These are phyloP conservation scores for Lasiommata megera DNA, from an alignment of 2,888 invertebrate genomes.

Conservation along the genomic window DNA sequence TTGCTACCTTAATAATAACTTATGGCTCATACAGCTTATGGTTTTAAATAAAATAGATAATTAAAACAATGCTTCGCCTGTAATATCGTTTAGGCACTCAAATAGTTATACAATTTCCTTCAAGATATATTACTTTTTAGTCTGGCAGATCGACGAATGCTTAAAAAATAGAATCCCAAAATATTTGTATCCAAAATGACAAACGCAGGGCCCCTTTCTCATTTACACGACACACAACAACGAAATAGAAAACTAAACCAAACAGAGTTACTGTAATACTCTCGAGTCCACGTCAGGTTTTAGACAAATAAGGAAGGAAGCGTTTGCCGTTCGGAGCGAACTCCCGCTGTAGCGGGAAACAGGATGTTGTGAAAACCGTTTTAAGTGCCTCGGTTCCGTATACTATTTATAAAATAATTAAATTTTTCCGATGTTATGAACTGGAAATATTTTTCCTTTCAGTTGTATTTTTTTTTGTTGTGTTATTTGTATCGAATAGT, in stretches of 20 bases:
- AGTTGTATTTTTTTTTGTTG: no score
- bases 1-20: no score
- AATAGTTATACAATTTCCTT: no score
- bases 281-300: conserved; percentile 59
- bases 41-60: no score
- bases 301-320: conserved; percentile 70
- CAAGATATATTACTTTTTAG: no score
- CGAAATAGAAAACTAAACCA: conserved; percentile 59
- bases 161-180: conserved; percentile 22
- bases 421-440: no score
- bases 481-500: no score
- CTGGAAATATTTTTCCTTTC: no score
- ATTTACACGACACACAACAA: conserved; percentile 57
- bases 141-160: no score
- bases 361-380: conserved; percentile 3
- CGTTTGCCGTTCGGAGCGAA: conserved; percentile 52
- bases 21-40: no score
- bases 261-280: conserved; percentile 57
- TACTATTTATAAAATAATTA: neutral
- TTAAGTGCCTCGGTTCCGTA: conserved; percentile 16
- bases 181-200: conserved; percentile 18
- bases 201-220: conserved; percentile 46
- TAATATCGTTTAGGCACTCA: no score
- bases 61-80: no score
- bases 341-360: conserved; percentile 12